Evolutionary conservation across 2,888 invertebrate species (phyloP).

Genomic region (Drosophila quasianomalipes): DNA sequence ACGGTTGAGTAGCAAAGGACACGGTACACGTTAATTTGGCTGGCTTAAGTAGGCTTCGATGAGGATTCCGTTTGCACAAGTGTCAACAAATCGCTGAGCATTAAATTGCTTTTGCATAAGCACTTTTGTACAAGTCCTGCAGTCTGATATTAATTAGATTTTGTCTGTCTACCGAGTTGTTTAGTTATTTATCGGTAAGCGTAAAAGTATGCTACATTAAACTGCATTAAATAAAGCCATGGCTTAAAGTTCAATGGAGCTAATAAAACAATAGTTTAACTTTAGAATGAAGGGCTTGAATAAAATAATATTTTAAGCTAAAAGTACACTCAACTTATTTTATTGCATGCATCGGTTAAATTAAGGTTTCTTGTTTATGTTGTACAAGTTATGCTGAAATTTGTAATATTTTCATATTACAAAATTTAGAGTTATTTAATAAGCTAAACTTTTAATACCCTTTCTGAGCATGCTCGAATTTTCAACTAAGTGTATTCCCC

Average conservation of each 20-base stretch:
- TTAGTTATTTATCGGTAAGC: slow-evolving; percentile 12
- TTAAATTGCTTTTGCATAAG: slow-evolving; percentile 77
- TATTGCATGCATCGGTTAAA: neutral
- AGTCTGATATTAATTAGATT: slow-evolving; percentile 24
- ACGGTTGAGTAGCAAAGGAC: slow-evolving; percentile 20
- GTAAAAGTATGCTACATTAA: slow-evolving; percentile 60
- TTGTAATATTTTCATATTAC: neutral
- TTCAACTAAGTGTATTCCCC: neutral
- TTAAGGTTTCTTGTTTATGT: neutral
- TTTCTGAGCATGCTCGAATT: neutral
- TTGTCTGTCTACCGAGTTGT: slow-evolving; percentile 18
- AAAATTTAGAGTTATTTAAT: neutral
- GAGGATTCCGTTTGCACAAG: slow-evolving; percentile 47
- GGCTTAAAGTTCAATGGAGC: no score
- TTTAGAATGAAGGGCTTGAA: neutral
- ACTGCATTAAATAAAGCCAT: slow-evolving; percentile 18
- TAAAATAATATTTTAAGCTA: neutral
- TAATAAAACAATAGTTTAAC: neutral
- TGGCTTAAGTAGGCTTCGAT: slow-evolving; percentile 46
- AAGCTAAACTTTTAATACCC: neutral
- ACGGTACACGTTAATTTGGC: slow-evolving; percentile 64
- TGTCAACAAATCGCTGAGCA: slow-evolving; percentile 74
- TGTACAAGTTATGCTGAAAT: neutral
- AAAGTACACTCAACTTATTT: neutral
- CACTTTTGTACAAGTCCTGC: slow-evolving; percentile 33